Base-by-base conservation (phyloP, 2,888 invertebrate species). In the Priocnemis perturbator region DNA sequence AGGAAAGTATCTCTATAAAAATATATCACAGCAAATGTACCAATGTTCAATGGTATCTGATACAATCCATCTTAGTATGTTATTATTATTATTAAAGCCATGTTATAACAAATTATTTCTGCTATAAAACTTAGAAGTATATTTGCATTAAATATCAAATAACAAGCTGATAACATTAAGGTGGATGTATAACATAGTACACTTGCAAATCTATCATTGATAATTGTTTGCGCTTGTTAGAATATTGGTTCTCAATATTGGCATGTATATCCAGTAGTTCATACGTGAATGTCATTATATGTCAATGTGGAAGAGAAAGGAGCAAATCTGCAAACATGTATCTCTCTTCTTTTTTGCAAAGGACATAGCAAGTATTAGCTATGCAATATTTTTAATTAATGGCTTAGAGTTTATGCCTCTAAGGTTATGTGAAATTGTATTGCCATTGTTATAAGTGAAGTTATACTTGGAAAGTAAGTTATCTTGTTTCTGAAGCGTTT, bases 341-440 rank as follows among this genome's bases (percentile, higher is more conserved):
- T 14, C 21, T 58, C 45, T 5, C 1, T 58, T 2, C 14, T 5
- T 37, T 37, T n/a, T n/a, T n/a, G n/a, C 14, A 9, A 3, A 37
- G 7, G 11, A 37, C 14, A 37, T 37, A 37, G 11, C 11, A 11
- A 3, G 20, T 17, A 58, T 48, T 23, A 48, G 19, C 44, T 50
- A 47, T 26, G 37, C 11, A 37, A 17, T 62, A 61, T n/a, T 19
- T 50, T 50, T 11, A 19, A 50, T 19, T 19, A 50, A 50, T 50
- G 20, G 20, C 20, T 50, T 50, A 50, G 20, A 50, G 17, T 17
- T 50, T 9, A 50, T 50, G 50, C 17, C 50, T 19, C 20, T 19
- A 50, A 50, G 50, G 50, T 50, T 50, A 50, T 50, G 20, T 50
- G 20, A 50, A 20, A 9, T 50, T 50, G 3, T 50, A 50, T 50